These are phyloP conservation scores for Sturnira hondurensis DNA, from an alignment of 2,113 vertebrate genomes.

Conservation along the genomic window DNA sequence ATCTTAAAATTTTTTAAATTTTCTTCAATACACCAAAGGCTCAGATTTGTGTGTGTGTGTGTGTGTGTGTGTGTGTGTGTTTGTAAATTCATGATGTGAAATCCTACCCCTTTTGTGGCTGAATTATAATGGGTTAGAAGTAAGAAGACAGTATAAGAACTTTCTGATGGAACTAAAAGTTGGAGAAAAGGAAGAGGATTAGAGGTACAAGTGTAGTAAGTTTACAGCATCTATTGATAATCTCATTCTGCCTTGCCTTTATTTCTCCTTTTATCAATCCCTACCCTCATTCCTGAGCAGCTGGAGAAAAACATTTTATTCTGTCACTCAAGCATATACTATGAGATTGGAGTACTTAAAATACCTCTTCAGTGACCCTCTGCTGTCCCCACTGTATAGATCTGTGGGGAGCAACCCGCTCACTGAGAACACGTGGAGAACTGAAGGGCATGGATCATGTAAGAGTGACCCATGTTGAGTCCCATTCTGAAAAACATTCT, in stretches of 20 bases:
- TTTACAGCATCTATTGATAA: not conserved
- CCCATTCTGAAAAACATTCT: constrained; percentile 55
- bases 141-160: not conserved
- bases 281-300: constrained; percentile 62
- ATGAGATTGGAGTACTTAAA: constrained; percentile 75
- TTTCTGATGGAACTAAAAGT: not conserved
- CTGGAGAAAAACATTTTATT: constrained; percentile 74
- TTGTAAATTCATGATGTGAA: not conserved
- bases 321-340: constrained; percentile 72
- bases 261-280: constrained; percentile 9
- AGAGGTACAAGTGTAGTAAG: not conserved
- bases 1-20: constrained; percentile 33
- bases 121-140: not conserved
- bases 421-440: constrained; percentile 18
- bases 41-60: not conserved
- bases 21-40: not conserved
- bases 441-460: constrained; percentile 70
- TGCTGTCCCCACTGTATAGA: constrained; percentile 67
- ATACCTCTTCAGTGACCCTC: constrained; percentile 77
- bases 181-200: not conserved
- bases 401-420: constrained; percentile 67
- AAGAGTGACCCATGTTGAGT: constrained; percentile 59
- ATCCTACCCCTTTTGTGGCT: not conserved
- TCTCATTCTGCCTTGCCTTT: not conserved
- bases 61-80: not conserved